Percentiles rank a stretch among this genome's conserved stretches.
These are phyloP conservation scores for Theristicus caerulescens DNA, from an alignment of 2,113 vertebrate genomes.

Conservation along the genomic window DNA sequence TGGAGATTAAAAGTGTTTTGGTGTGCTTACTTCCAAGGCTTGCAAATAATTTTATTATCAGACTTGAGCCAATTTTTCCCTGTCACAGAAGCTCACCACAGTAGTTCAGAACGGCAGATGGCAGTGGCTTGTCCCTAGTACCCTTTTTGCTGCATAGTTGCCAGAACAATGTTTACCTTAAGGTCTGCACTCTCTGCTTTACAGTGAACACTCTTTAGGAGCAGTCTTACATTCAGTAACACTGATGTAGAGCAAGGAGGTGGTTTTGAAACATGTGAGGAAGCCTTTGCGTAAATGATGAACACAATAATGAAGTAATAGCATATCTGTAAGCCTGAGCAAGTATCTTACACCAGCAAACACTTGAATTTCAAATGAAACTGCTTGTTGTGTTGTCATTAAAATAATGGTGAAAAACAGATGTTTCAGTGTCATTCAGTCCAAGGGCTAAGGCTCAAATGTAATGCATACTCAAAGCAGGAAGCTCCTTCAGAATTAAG, in stretches of 20 bases:
- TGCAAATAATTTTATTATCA: neutral
- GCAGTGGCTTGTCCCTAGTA: neutral
- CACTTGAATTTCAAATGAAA: neutral
- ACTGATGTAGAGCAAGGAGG: neutral
- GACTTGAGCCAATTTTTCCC: neutral
- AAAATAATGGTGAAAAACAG: neutral
- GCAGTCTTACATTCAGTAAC: neutral
- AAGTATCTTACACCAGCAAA: neutral
- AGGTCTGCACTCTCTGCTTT: neutral
- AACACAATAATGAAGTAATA: neutral
- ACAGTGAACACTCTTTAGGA: neutral
- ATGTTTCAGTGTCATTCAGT: neutral
- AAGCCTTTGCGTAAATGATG: neutral
- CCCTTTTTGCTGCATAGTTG: neutral
- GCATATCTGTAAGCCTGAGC: neutral
- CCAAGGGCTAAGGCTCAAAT: neutral
- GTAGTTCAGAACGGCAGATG: neutral
- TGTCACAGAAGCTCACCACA: neutral
- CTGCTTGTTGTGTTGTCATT: neutral
- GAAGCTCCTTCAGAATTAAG: neutral
- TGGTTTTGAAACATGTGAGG: neutral
- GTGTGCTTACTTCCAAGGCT: neutral
- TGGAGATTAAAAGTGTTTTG: neutral
- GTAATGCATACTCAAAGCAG: too few species aligned
- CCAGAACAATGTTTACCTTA: neutral